Base-by-base conservation (phyloP, 2,797 vertebrate genomes). In the Taeniopygia guttata region DNA sequence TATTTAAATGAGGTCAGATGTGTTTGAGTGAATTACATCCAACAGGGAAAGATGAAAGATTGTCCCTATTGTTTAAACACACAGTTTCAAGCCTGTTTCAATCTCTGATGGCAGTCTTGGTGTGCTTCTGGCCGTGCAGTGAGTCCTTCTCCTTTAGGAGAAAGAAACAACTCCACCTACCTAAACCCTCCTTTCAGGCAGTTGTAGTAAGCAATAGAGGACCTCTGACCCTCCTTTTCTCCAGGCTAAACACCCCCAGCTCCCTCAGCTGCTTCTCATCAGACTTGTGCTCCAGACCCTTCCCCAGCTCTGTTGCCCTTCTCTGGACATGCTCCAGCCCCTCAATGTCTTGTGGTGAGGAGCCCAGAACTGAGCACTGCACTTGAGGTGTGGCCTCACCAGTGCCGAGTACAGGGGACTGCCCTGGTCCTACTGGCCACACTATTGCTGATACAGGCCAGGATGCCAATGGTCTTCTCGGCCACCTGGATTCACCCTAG, bases 281-380 rank as follows among this genome's bases (percentile, higher is more conserved):
- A 7, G 22, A 6, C 25, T 5, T 42, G 21, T 74, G 4, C 12
- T 29, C 32, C 11, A 36, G 30, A 55, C 16, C 6, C 18, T 74
- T 34, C 2, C 13, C 9, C 62, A 26, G 18, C 21, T 54, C 29
- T 0, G 0, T 8, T 67, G 3, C 15, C 8, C 26, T 81, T 42
- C 55, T 36, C 54, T 55, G 34, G 11, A 42, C 30, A 27, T 0
- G 0, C 4, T 48, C 16, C 54, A 60, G 60, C 15, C 1, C 8
- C 15, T n/a, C n/a, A n/a, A n/a, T n/a, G n/a, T n/a, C n/a, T 16
- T 19, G 10, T 9, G 10, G 12, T 27, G 85, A 72, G 21, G 3
- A 3, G 5, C 30, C 4, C 25, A 30, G 1, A 59, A 46, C 17
- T 40, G 25, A 10, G 1, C 7, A 21, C 11, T 66, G n/a, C 1